phyloP scores from a whole-genome alignment of 2,888 invertebrate genomes.

The Bombyx huttoni region DNA sequence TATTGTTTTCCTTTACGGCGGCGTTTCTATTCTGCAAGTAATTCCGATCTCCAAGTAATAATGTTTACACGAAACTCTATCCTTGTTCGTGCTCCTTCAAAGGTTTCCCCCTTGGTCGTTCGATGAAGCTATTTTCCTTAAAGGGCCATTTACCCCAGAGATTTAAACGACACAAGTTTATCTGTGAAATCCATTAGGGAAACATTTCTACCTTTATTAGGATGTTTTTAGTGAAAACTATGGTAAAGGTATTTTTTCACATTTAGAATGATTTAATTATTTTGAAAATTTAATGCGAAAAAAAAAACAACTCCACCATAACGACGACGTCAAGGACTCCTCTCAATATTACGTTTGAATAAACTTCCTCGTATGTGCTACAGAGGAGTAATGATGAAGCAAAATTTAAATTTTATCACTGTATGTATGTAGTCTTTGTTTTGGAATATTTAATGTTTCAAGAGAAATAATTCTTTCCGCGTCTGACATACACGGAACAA shows the following conservation, averaged over 20 bases:
- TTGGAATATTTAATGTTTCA: not conserved
- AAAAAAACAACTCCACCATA: not conserved
- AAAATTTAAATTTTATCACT: not conserved
- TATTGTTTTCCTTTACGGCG: not conserved
- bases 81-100: conserved; percentile 12
- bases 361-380: not conserved
- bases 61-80: conserved; percentile 15
- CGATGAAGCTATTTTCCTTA: conserved; percentile 43
- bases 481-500: not conserved
- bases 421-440: not conserved
- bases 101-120: conserved; percentile 18
- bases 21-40: conserved; percentile 2
- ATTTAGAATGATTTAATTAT: conserved; percentile 1
- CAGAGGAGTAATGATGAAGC: not conserved
- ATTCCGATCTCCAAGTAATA: conserved; percentile 6
- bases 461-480: not conserved
- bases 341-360: conserved; percentile 1
- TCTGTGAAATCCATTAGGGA: conserved; percentile 22
- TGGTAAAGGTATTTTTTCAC: too few relatives aligned
- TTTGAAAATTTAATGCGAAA: not conserved
- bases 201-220: conserved; percentile 8
- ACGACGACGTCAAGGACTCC: conserved; percentile 1
- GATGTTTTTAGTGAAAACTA: not conserved
- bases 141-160: conserved; percentile 34
- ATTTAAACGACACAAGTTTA: conserved; percentile 28